Percentiles rank a stretch among this genome's conserved stretches.
These are phyloP conservation scores for Brachionus sp. DNA, from an alignment of 1,140 invertebrate genomes.

Conservation along the genomic window DNA sequence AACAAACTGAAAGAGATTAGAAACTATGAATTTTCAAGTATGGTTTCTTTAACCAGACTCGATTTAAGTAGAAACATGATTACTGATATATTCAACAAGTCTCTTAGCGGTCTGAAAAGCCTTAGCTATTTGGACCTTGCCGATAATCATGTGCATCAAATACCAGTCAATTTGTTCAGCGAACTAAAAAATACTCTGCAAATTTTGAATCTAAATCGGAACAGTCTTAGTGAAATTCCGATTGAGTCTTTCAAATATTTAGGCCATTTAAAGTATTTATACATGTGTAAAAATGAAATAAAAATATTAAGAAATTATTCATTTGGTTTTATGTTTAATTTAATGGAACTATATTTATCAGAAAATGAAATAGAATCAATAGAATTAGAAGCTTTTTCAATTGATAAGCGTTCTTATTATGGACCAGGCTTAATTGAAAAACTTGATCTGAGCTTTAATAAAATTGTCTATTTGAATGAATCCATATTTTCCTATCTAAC, in stretches of 20 bases:
- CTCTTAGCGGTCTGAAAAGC: neutral
- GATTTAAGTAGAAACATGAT: slow-evolving; percentile 19
- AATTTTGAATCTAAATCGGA: slow-evolving; percentile 23
- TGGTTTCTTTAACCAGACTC: neutral
- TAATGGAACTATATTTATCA: slow-evolving; percentile 24
- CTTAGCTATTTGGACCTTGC: neutral
- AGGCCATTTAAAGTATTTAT: neutral
- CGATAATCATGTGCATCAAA: neutral
- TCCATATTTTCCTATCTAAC: slow-evolving; percentile 24
- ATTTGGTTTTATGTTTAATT: slow-evolving; percentile 43
- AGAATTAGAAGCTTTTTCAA: slow-evolving; percentile 4
- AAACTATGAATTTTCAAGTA: slow-evolving; percentile 15
- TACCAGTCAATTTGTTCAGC: neutral
- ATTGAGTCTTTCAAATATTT: neutral
- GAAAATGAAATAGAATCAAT: slow-evolving; percentile 33
- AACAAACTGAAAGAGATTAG: neutral
- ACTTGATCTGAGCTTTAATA: slow-evolving; percentile 23
- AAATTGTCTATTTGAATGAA: neutral
- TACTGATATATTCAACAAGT: neutral
- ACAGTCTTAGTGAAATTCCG: neutral
- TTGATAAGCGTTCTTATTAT: neutral
- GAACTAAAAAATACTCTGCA: neutral
- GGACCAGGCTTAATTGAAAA: slow-evolving; percentile 44
- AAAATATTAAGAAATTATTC: slow-evolving; percentile 30
- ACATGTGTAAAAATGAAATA: slow-evolving; percentile 15